These are phyloP conservation scores for Danio aesculapii DNA, from an alignment of 2,797 vertebrate genomes.

Conservation along the genomic window DNA sequence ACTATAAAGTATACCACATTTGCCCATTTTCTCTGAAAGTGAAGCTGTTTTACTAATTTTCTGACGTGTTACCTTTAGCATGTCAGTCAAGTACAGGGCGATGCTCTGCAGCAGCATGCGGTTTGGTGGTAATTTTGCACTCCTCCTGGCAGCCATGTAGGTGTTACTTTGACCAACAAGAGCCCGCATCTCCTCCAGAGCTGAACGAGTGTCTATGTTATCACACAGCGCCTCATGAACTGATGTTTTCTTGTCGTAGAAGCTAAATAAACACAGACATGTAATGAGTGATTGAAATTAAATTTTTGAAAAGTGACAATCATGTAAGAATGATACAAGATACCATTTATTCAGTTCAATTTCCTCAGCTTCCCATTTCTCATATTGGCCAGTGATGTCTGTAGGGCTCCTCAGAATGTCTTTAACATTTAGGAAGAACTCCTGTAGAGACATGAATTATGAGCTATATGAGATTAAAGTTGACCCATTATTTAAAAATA, in stretches of 20 bases:
- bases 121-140: constrained; percentile 82
- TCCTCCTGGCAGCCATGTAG: constrained; percentile 90
- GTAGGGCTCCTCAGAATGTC: constrained; percentile 87
- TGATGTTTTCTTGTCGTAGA: constrained; percentile 84
- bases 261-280: constrained; percentile 74
- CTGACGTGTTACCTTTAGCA: constrained; percentile 85
- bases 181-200: constrained; percentile 91
- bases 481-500: too few species aligned
- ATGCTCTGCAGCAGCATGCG: constrained; percentile 84
- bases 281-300: neutral
- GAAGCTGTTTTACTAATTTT: neutral
- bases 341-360: constrained; percentile 86
- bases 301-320: neutral
- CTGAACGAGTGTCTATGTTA: constrained; percentile 91
- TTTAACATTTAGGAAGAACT: constrained; percentile 97
- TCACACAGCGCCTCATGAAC: constrained; percentile 93
- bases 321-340: constrained; percentile 44
- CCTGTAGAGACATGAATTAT: constrained; percentile 73
- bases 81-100: constrained; percentile 86
- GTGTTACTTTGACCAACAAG: constrained; percentile 91
- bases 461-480: too few species aligned
- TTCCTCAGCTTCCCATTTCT: constrained; percentile 93
- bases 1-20: too few species aligned
- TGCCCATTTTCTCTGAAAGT: neutral
- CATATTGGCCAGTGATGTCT: constrained; percentile 86